Percentiles rank a stretch among this genome's conserved stretches.
Evolutionary conservation across 2,113 vertebrate species (phyloP).

Genomic region (Leptobrachium leishanense): DNA sequence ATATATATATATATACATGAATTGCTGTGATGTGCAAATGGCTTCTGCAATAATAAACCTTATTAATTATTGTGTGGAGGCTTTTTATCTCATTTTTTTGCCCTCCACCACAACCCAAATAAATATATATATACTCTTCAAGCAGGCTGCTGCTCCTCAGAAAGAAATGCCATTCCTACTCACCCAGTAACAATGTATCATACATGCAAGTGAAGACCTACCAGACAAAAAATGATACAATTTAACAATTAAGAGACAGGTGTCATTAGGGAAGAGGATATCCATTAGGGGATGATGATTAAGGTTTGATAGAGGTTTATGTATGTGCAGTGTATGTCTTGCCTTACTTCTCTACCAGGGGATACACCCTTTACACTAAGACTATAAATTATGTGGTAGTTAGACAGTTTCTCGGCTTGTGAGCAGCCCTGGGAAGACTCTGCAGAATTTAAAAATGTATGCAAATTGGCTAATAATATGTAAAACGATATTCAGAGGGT

Average conservation of each 20-base stretch:
- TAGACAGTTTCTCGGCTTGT: slow-evolving; percentile 29
- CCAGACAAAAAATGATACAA: not conserved
- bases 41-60: too few species aligned
- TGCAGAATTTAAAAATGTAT: slow-evolving; percentile 37
- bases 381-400: slow-evolving; percentile 43
- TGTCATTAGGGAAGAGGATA: slow-evolving; percentile 9
- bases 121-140: too few species aligned
- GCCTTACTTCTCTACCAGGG: slow-evolving; percentile 32
- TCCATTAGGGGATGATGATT: slow-evolving; percentile 37
- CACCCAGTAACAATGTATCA: not conserved
- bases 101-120: too few species aligned
- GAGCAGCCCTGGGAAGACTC: slow-evolving; percentile 23
- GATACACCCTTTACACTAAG: slow-evolving; percentile 41
- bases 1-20: too few species aligned
- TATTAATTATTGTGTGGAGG: too few species aligned
- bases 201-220: not conserved
- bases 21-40: too few species aligned
- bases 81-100: too few species aligned
- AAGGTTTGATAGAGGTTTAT: slow-evolving; percentile 8
- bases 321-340: slow-evolving; percentile 7
- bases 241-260: not conserved
- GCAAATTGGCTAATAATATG: slow-evolving; percentile 36
- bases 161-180: not conserved
- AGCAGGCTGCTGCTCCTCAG: too few species aligned
- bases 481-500: slow-evolving; percentile 8